Percentiles rank a stretch among this genome's conserved stretches.
Conservation (phyloP, 2,888 invertebrate species). For the Thymelicus lineola region DNA sequence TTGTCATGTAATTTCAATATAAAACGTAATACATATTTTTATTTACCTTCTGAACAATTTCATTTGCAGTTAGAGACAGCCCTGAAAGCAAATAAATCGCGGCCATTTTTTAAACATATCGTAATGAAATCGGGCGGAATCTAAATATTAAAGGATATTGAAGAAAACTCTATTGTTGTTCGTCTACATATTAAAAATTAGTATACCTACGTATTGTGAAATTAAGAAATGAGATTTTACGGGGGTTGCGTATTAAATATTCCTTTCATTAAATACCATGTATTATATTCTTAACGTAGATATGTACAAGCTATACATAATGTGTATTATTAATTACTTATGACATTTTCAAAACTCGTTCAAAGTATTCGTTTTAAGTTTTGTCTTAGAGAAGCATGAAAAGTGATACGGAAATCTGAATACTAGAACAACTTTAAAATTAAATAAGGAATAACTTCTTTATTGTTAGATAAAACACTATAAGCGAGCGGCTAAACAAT, state of each 20-base stretch:
- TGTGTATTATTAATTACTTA: no score
- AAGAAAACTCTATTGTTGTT: constrained; percentile 25
- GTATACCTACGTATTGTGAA: not conserved
- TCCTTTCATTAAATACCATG: not conserved
- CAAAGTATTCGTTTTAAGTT: no score
- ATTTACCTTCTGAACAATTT: no score
- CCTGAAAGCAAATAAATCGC: constrained; percentile 24
- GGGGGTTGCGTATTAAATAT: constrained; percentile 31
- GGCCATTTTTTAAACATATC: constrained; percentile 54
- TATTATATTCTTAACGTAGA: not conserved
- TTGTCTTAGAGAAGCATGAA: no score
- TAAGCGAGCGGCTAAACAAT: constrained; percentile 9
- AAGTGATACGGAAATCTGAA: no score
- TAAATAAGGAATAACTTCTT: not conserved
- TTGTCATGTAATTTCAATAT: no score
- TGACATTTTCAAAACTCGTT: no score
- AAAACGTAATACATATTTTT: no score
- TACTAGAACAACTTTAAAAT: not conserved
- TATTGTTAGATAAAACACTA: not conserved
- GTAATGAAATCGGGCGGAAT: constrained; percentile 69
- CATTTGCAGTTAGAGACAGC: not conserved
- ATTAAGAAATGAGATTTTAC: constrained; percentile 2
- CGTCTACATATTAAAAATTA: constrained; percentile 36
- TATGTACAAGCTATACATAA: no score
- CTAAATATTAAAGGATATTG: constrained; percentile 24